A percentile compares a stretch with the other conserved stretches of the same genome.
phyloP scores from a whole-genome alignment of 2,888 invertebrate genomes.

The Amiota minor region DNA sequence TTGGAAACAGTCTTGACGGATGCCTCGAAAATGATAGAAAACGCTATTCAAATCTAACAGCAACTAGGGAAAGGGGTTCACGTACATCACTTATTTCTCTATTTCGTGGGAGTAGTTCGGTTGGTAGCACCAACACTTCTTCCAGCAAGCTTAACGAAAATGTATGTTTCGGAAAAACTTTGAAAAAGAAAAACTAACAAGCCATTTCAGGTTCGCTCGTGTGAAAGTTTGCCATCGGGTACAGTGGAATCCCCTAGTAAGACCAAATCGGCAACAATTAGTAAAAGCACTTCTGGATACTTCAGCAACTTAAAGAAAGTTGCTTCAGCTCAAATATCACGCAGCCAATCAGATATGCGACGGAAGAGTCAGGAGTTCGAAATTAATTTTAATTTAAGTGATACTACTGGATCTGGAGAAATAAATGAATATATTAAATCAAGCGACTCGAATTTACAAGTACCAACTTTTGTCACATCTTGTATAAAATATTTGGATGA shows the following conservation, averaged over 20 bases:
- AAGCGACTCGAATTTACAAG: constrained; percentile 62
- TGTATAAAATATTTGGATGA: constrained; percentile 88
- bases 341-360: constrained; percentile 75
- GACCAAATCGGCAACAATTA: constrained; percentile 59
- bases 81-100: constrained; percentile 84
- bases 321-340: constrained; percentile 74
- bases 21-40: constrained; percentile 85
- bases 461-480: constrained; percentile 85
- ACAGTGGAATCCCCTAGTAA: constrained; percentile 35
- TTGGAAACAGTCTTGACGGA: constrained; percentile 87
- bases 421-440: constrained; percentile 58
- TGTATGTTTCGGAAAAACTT: constrained; percentile 39
- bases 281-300: constrained; percentile 73
- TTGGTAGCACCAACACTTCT: not conserved
- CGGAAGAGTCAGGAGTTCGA: constrained; percentile 72
- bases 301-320: constrained; percentile 68
- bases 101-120: constrained; percentile 52
- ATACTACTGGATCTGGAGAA: constrained; percentile 32
- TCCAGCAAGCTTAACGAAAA: constrained; percentile 50
- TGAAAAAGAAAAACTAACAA: no score
- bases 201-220: constrained; percentile 81
- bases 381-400: not conserved
- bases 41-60: constrained; percentile 62
- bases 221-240: constrained; percentile 79
- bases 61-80: constrained; percentile 74